Percentiles rank a stretch among this genome's conserved stretches.
phyloP scores from a whole-genome alignment of 37 sponge, comb jelly and placozoan species.

The Cladorhizidae sp. region DNA sequence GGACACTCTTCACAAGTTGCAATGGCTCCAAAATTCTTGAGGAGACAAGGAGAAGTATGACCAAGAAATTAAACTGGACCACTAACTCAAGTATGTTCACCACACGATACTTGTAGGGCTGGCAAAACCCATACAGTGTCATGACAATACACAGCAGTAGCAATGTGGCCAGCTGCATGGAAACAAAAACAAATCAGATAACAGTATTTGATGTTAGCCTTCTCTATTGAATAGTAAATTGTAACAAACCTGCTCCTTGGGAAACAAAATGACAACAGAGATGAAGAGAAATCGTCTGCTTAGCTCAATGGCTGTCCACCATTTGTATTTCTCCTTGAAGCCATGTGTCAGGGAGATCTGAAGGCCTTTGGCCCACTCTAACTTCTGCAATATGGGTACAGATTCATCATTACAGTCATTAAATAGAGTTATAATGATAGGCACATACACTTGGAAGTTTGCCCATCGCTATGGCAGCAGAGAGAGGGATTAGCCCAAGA shows the following conservation, averaged over 20 bases:
- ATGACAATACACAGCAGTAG: conserved; percentile 22
- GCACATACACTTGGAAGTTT: background rate
- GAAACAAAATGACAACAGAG: conserved; percentile 42
- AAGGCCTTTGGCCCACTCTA: background rate
- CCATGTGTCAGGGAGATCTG: conserved; percentile 8
- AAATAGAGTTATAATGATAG: background rate
- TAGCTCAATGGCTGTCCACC: conserved; percentile 70
- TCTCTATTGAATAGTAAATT: background rate
- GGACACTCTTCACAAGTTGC: background rate
- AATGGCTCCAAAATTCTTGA: conserved; percentile 18
- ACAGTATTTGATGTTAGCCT: background rate
- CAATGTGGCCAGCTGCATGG: conserved; percentile 17
- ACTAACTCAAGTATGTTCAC: conserved; percentile 42
- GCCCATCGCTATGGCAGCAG: background rate
- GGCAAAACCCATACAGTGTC: conserved; percentile 31
- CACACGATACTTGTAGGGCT: conserved; percentile 42
- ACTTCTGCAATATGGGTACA: conserved; percentile 1
- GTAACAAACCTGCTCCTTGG: conserved; percentile 6
- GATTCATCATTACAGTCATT: background rate
- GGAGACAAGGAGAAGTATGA: conserved; percentile 37
- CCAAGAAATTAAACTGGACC: conserved; percentile 15
- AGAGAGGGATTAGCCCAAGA: conserved; percentile 22
- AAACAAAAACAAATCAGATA: background rate
- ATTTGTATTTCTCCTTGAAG: conserved; percentile 42
- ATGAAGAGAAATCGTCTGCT: conserved; percentile 57